Evolutionary conservation across 2,113 vertebrate genomes (phyloP).

Genomic region (Tetraodon nigroviridis): DNA sequence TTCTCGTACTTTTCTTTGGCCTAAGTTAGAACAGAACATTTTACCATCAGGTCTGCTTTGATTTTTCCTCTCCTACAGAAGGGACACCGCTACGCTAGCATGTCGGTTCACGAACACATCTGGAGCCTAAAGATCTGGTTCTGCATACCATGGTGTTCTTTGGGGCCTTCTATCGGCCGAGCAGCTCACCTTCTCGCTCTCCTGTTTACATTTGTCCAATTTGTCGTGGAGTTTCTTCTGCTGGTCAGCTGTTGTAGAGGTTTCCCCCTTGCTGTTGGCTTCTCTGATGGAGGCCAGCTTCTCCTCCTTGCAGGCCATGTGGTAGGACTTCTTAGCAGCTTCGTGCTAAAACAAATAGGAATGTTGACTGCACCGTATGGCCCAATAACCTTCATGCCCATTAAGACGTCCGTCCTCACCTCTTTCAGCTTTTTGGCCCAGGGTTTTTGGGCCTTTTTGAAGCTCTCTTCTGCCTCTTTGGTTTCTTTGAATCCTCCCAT

Average conservation of each 20-base stretch:
- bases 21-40: conserved; percentile 57
- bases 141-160: too few species aligned
- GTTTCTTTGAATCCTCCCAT: conserved; percentile 98
- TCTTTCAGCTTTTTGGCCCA: conserved; percentile 99
- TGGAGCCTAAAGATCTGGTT: not conserved
- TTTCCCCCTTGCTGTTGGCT: conserved; percentile 84
- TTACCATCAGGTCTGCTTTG: not conserved
- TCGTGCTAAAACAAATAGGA: conserved; percentile 76
- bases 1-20: conserved; percentile 94
- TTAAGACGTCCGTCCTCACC: conserved; percentile 67
- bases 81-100: not conserved
- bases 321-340: conserved; percentile 89
- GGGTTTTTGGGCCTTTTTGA: conserved; percentile 95
- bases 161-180: not conserved
- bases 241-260: conserved; percentile 83
- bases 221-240: conserved; percentile 95
- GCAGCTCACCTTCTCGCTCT: conserved; percentile 84
- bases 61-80: too few species aligned
- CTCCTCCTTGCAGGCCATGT: conserved; percentile 94
- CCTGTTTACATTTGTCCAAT: conserved; percentile 92
- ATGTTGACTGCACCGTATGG: not conserved
- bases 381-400: not conserved
- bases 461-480: conserved; percentile 94
- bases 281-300: conserved; percentile 85
- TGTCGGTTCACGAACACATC: not conserved